Evolutionary conservation across 2,888 invertebrate species (phyloP), one percentile per base, ranked within the genome.

Genomic region (Dione juno): DNA sequence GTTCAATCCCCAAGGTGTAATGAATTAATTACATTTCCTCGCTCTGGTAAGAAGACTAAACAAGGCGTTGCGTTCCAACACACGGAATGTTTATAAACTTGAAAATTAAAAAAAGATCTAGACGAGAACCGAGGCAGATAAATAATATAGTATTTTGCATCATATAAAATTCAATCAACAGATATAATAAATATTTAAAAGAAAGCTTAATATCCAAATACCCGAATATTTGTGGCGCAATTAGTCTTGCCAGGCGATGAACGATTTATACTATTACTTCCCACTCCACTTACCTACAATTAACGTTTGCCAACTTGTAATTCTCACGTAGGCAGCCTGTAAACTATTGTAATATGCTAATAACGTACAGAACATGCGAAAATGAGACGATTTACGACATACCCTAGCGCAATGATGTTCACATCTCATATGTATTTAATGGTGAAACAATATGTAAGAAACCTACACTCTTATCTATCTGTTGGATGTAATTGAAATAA

Each of bases 341-440:
- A 69, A 69, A 59, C 74, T 64, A 74, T 74, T 71, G 70, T 72
- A 67, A 69, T 71, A 75, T 75, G 74, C 74, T 72, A 75, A 73
- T 75, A 52, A 66, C 37, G 48, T 40, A 14, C 45, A 21, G 43
- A 64, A 70, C 69, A 69, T 69, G 72, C 74, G 70, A 45, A 72
- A 72, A 72, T 68, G 67, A 66, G 67, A 70, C 69, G 71, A 72
- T 74, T 72, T 69, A 72, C 69, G 61, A 69, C 57, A 61, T 37
- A 69, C 41, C 21, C 54, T 37, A 69, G 48, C 21, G 37, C 59
- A 16, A 53, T 43, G 61, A 52, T 67, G 41, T 50, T 67, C 58
- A 67, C 59, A n/a, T 61, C 40, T 61, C 52, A 59, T 16, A 35
- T 61, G n/a, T 61, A 61, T 43, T 67, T 67, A 67, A 61, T 58